Evolutionary conservation across 2,888 invertebrate species (phyloP), one percentile per base, ranked within the genome.

Genomic region (Caenorhabditis auriculariae): DNA sequence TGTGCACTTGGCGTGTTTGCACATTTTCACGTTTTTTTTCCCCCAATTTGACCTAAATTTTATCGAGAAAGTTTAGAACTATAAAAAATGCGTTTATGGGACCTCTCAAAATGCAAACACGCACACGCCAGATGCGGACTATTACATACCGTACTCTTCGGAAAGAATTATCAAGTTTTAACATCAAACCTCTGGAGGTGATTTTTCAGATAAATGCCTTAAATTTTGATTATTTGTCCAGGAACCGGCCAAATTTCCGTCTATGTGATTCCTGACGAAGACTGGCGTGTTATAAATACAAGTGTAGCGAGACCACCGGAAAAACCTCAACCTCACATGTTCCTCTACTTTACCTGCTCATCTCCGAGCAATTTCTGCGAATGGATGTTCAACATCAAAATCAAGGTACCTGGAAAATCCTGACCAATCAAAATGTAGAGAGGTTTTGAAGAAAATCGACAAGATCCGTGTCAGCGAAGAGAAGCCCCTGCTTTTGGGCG

Each of bases 201-300:
- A n/a, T n/a, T n/a, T n/a, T n/a, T n/a, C n/a, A n/a, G n/a, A n/a
- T n/a, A n/a, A n/a, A n/a, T 15, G 35, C 12, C 9, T 44, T 23
- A 6, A n/a, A n/a, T 15, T 19, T 6, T 12, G 9, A 21, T 6
- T 23, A 6, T 26, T 26, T 7, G 54, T 61, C 21, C 26, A 65
- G 72, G 73, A 35, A 70, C 67, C 46, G 66, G 63, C 21, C 74
- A 74, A 48, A 66, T 70, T 3, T 60, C 61, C 1, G 69, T 54
- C 4, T 66, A 65, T 27, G 21, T 67, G 21, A 55, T 66, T n/a
- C 65, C 68, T 7, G 62, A 70, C 43, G n/a, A 49, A 3, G 52
- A 50, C 2, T 64, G 66, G 66, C 39, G 29, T 2, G 57, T 69
- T 21, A 46, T 55, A 0, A 59, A 57, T 21, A 57, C 60, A 17